Evolutionary conservation across 2,797 vertebrate species (phyloP), one percentile per base, ranked within the genome.

Genomic region (Poecilia velifera): DNA sequence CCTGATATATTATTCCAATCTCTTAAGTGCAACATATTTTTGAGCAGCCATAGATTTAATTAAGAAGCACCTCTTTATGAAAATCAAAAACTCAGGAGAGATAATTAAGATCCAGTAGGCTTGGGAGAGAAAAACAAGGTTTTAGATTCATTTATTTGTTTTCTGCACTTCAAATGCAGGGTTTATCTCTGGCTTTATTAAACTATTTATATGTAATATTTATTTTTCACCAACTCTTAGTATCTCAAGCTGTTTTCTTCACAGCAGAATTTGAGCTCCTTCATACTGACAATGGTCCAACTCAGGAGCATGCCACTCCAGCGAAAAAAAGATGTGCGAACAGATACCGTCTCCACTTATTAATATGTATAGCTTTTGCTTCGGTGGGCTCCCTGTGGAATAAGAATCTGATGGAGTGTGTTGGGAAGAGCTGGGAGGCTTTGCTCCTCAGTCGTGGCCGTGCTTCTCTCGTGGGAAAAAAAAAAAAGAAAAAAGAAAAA

Each of bases 331-430:
- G 77, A 41, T 59, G 72, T 4, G 86, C 80, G 82, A 87, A 79
- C 36, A 85, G 41, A 31, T 68, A 79, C n/a, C 41, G 6, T 87
- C 87, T 84, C 49, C 68, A 8, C 85, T 73, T 86, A 88, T 93
- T 92, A 91, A 88, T 89, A 91, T 92, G 87, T 90, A 86, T 86
- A 77, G 79, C n/a, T 86, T 87, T 87, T 81, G 77, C 79, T 64
- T 74, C 49, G 62, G 64, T 3, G 5, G 55, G 4, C 10, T 89
- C 88, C 81, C 89, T 1, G 77, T 73, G 84, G 91, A 88, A 86
- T 86, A 78, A 57, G 47, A 71, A 77, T 84, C 70, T 87, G 87
- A 87, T 80, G 20, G 76, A 18, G 49, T 41, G 76, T 70, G 55
- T 57, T 64, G 47, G 77, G 43, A 3, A 80, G 85, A 81, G 85